Evolutionary conservation across 30 jellyfish, hydroid and myxozoan species (phyloP), one percentile per base, ranked within the genome.

Genomic region (Pelagia noctiluca): DNA sequence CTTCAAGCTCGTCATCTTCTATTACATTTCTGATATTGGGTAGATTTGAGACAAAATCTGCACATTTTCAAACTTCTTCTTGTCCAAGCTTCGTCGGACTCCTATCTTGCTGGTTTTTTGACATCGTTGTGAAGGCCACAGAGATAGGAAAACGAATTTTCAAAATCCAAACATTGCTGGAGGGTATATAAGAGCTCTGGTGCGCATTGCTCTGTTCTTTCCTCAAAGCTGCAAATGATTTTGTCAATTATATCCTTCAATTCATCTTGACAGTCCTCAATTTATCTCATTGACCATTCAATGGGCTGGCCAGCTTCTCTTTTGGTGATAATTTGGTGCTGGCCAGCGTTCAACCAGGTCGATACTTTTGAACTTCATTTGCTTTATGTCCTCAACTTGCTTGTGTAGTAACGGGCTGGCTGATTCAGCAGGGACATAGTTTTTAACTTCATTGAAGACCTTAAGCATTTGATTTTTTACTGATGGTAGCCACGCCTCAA

Each of bases 21-120:
- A 63, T 29, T 5, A 22, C 7, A 22, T 63, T 4, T 28, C 5
- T 22, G 5, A 63, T 29, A 3, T 63, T 22, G 21, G 76, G 76
- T 21, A 63, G 76, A 16, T 10, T 28, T 22, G 48, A 16, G 2
- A 29, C 46, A 63, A 19, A 63, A 22, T 29, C 48, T 4, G 29
- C 48, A 28, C 76, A 63, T 63, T 49, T 63, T 8, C 76, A 2
- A 21, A 63, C 24, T 29, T 63, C 76, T 63, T 23, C 76, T 28
- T 63, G 4, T 2, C 76, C 76, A 19, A 63, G 42, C 48, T 16
- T 23, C 48, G 29, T 22, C 13, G 8, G 76, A 2, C 21, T 63
- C 29, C 48, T 63, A 10, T 4, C 2, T 29, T 2, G 76, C 21
- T 19, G 48, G 8, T 3, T 29, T 22, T 8, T 16, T 21, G 13